Evolutionary conservation across 2,113 vertebrate genomes (phyloP).

Genomic region (Sinocyclocheilus rhinocerous): DNA sequence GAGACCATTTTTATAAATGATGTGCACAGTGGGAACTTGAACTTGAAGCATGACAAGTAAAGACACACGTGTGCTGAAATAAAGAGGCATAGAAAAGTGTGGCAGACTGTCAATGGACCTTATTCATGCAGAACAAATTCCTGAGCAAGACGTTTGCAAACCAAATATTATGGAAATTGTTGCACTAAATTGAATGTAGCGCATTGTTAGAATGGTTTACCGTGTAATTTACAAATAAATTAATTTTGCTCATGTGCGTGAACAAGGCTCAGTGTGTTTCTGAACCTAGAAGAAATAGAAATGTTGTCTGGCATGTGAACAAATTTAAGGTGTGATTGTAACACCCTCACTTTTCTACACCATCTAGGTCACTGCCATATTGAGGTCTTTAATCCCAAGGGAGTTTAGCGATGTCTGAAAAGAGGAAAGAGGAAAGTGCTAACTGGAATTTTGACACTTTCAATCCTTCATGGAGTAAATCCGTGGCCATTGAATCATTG

Average conservation of each 20-base stretch:
- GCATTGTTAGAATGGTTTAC: neutral
- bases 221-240: neutral
- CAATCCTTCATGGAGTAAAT: neutral
- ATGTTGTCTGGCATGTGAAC: neutral
- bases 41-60: neutral
- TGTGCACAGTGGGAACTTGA: neutral
- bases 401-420: neutral
- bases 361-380: neutral
- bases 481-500: neutral
- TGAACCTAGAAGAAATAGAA: neutral
- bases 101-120: neutral
- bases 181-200: neutral
- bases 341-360: neutral
- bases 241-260: neutral
- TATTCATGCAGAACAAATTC: neutral
- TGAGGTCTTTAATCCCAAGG: neutral
- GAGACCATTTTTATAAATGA: neutral
- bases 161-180: neutral
- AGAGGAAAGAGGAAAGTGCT: neutral
- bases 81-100: conserved; percentile 7
- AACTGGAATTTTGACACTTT: neutral
- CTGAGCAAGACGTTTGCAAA: neutral
- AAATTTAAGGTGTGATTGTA: neutral
- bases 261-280: neutral
- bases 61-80: neutral